These are phyloP conservation scores for Elymnias hypermnestra DNA, from an alignment of 1,140 invertebrate species.

Conservation along the genomic window DNA sequence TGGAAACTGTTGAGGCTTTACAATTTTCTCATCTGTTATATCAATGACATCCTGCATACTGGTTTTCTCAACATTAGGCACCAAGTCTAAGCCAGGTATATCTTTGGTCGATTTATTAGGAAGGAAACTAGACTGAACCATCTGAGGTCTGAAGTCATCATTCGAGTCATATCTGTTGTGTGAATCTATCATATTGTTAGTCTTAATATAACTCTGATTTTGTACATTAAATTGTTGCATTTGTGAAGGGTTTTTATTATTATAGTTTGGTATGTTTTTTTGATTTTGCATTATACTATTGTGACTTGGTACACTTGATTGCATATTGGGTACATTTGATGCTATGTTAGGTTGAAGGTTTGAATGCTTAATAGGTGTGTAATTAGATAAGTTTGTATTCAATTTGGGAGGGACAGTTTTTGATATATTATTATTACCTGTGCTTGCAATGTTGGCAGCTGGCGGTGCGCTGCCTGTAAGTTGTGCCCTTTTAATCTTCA, in stretches of 20 bases:
- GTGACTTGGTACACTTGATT: too few relatives aligned
- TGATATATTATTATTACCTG: conserved; percentile 31
- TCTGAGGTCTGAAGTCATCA: conserved; percentile 3
- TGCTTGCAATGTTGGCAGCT: conserved; percentile 13
- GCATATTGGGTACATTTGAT: too few relatives aligned
- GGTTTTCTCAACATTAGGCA: conserved; percentile 55
- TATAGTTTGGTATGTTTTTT: conserved; percentile 24
- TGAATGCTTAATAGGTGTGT: conserved; percentile 15
- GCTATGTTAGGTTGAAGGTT: too few relatives aligned
- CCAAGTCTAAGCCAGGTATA: conserved; percentile 81
- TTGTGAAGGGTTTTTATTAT: conserved; percentile 24
- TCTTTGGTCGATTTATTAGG: conserved; percentile 55
- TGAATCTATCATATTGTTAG: conserved; percentile 30
- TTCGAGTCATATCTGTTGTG: conserved; percentile 46
- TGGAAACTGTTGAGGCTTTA: conserved; percentile 6
- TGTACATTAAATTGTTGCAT: conserved; percentile 20
- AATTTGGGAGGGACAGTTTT: conserved; percentile 22
- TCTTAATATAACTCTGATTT: conserved; percentile 30
- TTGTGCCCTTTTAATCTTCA: conserved; percentile 81
- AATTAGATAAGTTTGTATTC: conserved; percentile 27
- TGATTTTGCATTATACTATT: too few relatives aligned
- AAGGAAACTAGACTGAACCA: conserved; percentile 38
- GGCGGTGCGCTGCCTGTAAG: conserved; percentile 33
- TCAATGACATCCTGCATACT: conserved; percentile 48
- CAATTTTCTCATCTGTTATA: conserved; percentile 45